phyloP scores from a whole-genome alignment of 2,888 invertebrate genomes.

The Dicranocentrus wangi region DNA sequence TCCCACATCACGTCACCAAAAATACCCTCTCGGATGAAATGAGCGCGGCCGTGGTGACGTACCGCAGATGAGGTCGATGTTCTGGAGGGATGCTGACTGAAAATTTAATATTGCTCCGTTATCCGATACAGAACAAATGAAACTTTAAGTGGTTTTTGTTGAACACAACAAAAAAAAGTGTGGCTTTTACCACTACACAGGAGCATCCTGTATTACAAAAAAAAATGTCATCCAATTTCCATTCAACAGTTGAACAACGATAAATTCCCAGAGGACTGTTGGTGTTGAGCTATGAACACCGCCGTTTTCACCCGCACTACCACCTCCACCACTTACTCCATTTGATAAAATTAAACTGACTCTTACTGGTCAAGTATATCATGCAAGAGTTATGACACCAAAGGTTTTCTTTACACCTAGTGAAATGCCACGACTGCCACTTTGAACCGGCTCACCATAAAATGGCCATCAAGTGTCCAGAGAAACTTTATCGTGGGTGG shows the following conservation, averaged over 20 bases:
- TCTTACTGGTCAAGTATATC: not conserved
- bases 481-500: constrained; percentile 43
- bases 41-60: too few relatives aligned
- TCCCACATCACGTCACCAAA: not conserved
- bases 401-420: not conserved
- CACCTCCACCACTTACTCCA: constrained; percentile 3
- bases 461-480: constrained; percentile 53
- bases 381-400: not conserved
- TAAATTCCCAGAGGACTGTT: constrained; percentile 8
- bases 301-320: too few relatives aligned
- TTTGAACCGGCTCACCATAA: constrained; percentile 30
- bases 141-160: constrained; percentile 5
- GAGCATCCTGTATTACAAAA: too few relatives aligned
- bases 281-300: too few relatives aligned
- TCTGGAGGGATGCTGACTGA: not conserved
- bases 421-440: not conserved
- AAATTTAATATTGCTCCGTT: constrained; percentile 12
- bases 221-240: too few relatives aligned
- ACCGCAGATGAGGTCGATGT: too few relatives aligned
- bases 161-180: too few relatives aligned
- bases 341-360: constrained; percentile 53
- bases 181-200: too few relatives aligned
- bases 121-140: constrained; percentile 4
- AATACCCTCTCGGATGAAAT: not conserved
- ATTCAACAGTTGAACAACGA: not conserved